Conservation (phyloP, 1,140 invertebrate genomes). For the Drosophila melanica region DNA sequence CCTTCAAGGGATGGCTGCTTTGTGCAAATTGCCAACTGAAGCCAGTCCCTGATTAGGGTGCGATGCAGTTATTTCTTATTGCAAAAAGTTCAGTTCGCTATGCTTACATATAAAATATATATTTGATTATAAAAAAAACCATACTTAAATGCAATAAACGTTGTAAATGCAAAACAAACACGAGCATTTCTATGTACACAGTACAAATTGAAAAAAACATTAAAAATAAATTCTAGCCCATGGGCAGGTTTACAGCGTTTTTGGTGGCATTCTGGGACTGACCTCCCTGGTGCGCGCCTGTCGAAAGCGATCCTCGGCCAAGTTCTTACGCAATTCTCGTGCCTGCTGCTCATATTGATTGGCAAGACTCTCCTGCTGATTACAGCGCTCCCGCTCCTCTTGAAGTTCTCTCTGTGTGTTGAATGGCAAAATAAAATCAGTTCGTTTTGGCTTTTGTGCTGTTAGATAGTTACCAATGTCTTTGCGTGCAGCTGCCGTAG, state of each 20-base stretch:
- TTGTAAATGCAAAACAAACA: conserved; percentile 13
- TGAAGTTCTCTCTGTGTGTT: conserved; percentile 54
- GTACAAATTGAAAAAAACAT: conserved; percentile 21
- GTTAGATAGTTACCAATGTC: conserved; percentile 53
- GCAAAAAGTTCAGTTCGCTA: too few relatives aligned
- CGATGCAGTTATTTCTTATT: background rate
- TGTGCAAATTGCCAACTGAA: conserved; percentile 16
- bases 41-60: background rate
- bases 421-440: background rate
- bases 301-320: conserved; percentile 74
- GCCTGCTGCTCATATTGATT: conserved; percentile 65
- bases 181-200: conserved; percentile 1
- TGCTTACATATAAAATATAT: conserved; percentile 13
- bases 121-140: conserved; percentile 20
- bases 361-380: conserved; percentile 62
- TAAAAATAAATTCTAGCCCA: background rate
- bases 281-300: conserved; percentile 54
- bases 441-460: background rate
- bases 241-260: conserved; percentile 40
- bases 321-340: conserved; percentile 64
- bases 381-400: conserved; percentile 58
- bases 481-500: conserved; percentile 53
- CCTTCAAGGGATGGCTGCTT: conserved; percentile 40
- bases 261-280: conserved; percentile 50
- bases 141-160: background rate